A percentile compares a stretch with the other conserved stretches of the same genome.
phyloP scores from a whole-genome alignment of 2,797 vertebrate species.

The Lagocephalus sceleratus region DNA sequence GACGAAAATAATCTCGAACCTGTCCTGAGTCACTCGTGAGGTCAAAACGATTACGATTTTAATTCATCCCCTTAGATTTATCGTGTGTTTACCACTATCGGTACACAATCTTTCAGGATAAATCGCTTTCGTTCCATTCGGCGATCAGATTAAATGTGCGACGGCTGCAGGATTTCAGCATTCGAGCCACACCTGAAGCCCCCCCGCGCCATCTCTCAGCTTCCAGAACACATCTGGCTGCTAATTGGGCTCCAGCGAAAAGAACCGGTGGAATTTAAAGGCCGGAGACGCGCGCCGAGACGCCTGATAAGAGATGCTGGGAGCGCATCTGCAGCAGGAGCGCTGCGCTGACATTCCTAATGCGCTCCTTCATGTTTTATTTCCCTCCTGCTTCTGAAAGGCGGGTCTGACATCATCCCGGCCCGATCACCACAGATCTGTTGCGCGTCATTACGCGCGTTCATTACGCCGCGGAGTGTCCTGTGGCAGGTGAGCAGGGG shows the following conservation, averaged over 20 bases:
- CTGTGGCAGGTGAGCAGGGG: constrained; percentile 21
- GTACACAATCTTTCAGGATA: too few species aligned
- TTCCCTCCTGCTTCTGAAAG: background rate
- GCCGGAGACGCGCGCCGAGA: background rate
- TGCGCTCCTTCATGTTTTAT: constrained; percentile 4
- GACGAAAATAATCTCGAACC: too few species aligned
- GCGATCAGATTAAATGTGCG: too few species aligned
- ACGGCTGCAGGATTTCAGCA: too few species aligned
- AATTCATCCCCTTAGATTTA: too few species aligned
- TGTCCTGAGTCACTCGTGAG: too few species aligned
- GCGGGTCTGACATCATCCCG: background rate
- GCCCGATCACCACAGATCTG: constrained; percentile 5
- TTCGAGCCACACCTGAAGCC: too few species aligned
- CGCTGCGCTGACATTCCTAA: background rate
- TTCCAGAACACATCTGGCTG: background rate
- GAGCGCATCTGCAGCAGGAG: background rate
- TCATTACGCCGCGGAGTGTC: constrained; percentile 11
- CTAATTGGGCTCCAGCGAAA: background rate
- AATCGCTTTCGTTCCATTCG: background rate
- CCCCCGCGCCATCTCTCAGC: too few species aligned
- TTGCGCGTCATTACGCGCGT: background rate
- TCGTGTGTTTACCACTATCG: too few species aligned
- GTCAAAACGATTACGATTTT: too few species aligned
- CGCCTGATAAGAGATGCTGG: background rate
- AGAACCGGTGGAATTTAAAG: background rate